Evolutionary conservation across 1,140 invertebrate genomes (phyloP), one percentile per base, ranked within the genome.

Genomic region (Drosophila watanabei): DNA sequence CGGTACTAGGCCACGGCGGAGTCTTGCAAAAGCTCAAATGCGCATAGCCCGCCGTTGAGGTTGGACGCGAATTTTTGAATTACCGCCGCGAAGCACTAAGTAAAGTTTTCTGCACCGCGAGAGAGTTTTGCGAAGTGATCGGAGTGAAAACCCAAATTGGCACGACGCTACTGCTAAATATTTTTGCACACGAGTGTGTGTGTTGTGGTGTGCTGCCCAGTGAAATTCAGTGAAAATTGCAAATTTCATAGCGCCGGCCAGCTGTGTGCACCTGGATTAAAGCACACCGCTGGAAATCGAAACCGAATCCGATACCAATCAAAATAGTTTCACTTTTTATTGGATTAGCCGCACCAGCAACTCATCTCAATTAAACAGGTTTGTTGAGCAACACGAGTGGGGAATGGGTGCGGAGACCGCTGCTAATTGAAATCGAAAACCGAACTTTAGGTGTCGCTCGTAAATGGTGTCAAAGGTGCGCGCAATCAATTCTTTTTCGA

Each of bases 291-390:
- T 49, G 60, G 60, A 46, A 46, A 59, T 45, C 33, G 28, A 76
- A 78, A 30, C 57, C 28, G n/a, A 60, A 66, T 30, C 58, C 33
- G 28, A 45, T 59, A 46, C 39, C 75, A 59, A 79, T 71, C 45
- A 68, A 52, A 81, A 81, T 85, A 86, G 75, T 90, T 90, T 90
- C 86, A 90, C 86, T 90, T 90, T 89, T 90, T 82, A 90, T 91
- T 79, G 86, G 87, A 90, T 90, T 90, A 90, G 70, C 85, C 56
- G 85, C 81, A 57, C 18, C 61, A 90, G 56, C 85, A 45, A 51
- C 45, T 52, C 79, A 62, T 56, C 61, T 48, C 48, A 70, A 59
- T 57, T 60, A 71, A 90, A 85, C 85, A 89, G 85, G 85, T 89
- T 89, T 89, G 85, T 89, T 82, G 78, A 79, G 75, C 81, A 89